Conservation (phyloP, 2,797 vertebrate species). For the Novumbra hubbsi region DNA sequence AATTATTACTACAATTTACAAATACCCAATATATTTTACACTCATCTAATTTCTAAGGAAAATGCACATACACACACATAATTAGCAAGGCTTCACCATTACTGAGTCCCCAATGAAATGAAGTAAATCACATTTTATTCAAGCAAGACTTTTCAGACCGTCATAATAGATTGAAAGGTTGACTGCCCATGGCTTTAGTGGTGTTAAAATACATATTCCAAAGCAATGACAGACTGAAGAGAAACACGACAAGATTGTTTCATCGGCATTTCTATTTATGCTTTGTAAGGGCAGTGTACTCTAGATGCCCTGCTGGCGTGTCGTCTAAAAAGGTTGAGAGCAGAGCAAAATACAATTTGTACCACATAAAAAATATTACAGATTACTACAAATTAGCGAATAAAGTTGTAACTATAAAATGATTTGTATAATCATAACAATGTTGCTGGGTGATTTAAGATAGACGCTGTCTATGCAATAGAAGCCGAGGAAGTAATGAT, state of each 20-base stretch:
- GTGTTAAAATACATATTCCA: background rate
- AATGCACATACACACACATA: constrained; percentile 26
- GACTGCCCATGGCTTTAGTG: background rate
- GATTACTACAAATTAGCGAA: background rate
- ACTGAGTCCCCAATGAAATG: constrained; percentile 29
- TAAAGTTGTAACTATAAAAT: background rate
- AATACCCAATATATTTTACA: constrained; percentile 38
- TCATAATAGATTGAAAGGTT: background rate
- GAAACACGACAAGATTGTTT: background rate
- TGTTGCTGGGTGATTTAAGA: background rate
- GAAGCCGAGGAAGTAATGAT: background rate
- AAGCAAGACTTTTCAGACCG: background rate
- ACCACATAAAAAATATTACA: background rate
- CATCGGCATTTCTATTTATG: background rate
- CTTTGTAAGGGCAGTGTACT: background rate
- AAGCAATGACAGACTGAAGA: background rate
- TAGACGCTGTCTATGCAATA: background rate
- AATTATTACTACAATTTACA: constrained; percentile 48
- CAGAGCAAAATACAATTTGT: background rate
- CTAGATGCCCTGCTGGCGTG: background rate
- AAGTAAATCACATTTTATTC: constrained; percentile 31
- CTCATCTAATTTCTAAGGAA: constrained; percentile 44
- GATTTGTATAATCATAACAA: background rate
- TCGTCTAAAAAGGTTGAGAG: background rate
- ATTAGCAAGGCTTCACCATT: constrained; percentile 50